Base-by-base conservation (phyloP, 2,113 vertebrate species). In the Cyprinus carpio region DNA sequence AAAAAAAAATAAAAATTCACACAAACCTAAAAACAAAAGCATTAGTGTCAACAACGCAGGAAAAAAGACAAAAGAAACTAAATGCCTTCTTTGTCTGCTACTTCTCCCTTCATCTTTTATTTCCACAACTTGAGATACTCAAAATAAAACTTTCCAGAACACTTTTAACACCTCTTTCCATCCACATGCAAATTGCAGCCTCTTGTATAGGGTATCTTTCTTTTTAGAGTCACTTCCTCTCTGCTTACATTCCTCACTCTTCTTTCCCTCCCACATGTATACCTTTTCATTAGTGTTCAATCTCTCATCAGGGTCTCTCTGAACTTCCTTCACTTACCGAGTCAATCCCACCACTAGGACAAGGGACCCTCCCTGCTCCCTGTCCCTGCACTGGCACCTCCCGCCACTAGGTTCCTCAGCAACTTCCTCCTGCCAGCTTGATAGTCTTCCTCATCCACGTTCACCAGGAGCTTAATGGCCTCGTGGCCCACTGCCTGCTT, bases 371-470 rank as follows among this genome's bases (percentile, higher is more conserved):
- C 92, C 82, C 71, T 88, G 11, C 85, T 86, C 15, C 89, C 91
- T 0, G 87, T 64, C n/a, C 87, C 81, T n/a, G 49, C 87, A 6
- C 18, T 86, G 81, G 83, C 82, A 84, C 40, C 90, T 90, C 90
- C 90, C 0, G 92, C 90, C n/a, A 98, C 96, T 93, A 98, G 95
- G 92, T 99, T 99, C 88, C 96, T 94, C 82, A 99, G 96, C 87
- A 99, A 95, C 94, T 97, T 98, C 93, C 97, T 96, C 7, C 97
- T 93, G 6, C 97, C 98, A 0, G 97, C 95, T 93, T 98, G 96
- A 82, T 99, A 99, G 93, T 98, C 98, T 94, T 99, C 98, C 92
- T 99, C 97, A 0, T 99, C 98, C 83, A 99, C 98, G 2, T 99
- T 98, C 85, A 99, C 98, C 91, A 99, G 95, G 84, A 99, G 96